Conservation (phyloP, 2,888 invertebrate genomes). For the Zygaena filipendulae region DNA sequence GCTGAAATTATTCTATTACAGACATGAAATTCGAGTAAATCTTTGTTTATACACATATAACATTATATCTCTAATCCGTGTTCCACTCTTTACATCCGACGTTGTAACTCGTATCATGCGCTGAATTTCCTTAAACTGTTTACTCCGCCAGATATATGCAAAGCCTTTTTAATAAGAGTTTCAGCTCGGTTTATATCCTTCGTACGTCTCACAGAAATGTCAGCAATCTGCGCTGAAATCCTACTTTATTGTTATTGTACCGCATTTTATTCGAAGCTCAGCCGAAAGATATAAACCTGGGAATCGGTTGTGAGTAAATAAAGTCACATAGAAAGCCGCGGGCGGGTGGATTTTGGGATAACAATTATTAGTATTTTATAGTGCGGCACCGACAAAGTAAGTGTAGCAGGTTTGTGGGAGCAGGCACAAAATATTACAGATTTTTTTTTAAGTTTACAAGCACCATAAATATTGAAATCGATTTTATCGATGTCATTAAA, state of each 20-base stretch:
- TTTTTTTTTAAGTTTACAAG: too few relatives aligned
- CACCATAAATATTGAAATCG: too few relatives aligned
- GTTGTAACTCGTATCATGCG: conserved; percentile 10
- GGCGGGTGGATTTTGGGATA: conserved; percentile 40
- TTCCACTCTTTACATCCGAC: too few relatives aligned
- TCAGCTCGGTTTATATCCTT: conserved; percentile 39
- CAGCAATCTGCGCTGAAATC: conserved; percentile 56
- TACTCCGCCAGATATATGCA: conserved; percentile 36
- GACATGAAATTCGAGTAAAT: too few relatives aligned
- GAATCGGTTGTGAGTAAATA: conserved; percentile 52
- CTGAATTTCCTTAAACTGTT: conserved; percentile 24
- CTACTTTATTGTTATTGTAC: conserved; percentile 61
- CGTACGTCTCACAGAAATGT: conserved; percentile 53
- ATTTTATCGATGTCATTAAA: too few relatives aligned
- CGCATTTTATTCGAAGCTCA: conserved; percentile 50
- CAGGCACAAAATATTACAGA: too few relatives aligned
- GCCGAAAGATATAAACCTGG: conserved; percentile 49
- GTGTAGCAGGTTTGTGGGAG: conserved; percentile 12
- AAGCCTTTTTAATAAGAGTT: conserved; percentile 56
- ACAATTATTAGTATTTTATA: conserved; percentile 50
- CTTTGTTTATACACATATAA: too few relatives aligned
- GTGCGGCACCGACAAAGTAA: conserved; percentile 28
- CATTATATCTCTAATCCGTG: too few relatives aligned
- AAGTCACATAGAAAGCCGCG: conserved; percentile 29
- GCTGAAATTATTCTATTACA: too few relatives aligned